Evolutionary conservation across 2,797 vertebrate species (phyloP).

Genomic region (Lepus oiostolus): DNA sequence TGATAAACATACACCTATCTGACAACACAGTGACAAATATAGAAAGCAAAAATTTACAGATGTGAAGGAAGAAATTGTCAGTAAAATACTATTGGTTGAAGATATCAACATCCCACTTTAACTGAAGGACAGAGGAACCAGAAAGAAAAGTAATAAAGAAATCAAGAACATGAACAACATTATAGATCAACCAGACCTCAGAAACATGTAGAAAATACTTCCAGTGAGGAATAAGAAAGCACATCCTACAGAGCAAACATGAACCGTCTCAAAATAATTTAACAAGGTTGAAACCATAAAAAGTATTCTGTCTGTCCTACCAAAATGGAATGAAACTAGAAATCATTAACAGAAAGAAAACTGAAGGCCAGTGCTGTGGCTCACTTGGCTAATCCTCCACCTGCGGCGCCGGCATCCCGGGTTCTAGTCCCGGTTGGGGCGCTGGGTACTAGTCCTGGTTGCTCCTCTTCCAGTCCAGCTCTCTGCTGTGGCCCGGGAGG

Average conservation of each 20-base stretch:
- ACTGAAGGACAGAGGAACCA: background rate
- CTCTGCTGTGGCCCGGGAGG: too few relatives aligned
- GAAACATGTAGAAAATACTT: background rate
- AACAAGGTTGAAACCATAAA: background rate
- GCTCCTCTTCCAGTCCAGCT: too few relatives aligned
- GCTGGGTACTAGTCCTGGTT: too few relatives aligned
- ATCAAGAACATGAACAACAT: background rate
- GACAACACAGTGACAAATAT: slow-evolving; percentile 5
- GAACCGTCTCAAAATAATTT: background rate
- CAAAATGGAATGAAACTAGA: slow-evolving; percentile 4
- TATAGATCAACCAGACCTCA: background rate
- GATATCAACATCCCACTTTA: background rate
- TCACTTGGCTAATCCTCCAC: too few relatives aligned
- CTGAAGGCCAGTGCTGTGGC: too few relatives aligned
- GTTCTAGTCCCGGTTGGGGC: too few relatives aligned
- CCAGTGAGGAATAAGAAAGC: background rate
- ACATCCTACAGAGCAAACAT: background rate
- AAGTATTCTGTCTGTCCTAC: background rate
- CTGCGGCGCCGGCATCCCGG: too few relatives aligned
- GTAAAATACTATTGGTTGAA: background rate
- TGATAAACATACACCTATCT: background rate
- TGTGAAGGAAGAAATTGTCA: background rate
- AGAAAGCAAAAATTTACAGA: slow-evolving; percentile 6
- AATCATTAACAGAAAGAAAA: slow-evolving; percentile 41
- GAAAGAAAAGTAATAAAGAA: background rate